Evolutionary conservation across 2,797 vertebrate species (phyloP), one percentile per base, ranked within the genome.

Genomic region (Crocidura indochinensis): DNA sequence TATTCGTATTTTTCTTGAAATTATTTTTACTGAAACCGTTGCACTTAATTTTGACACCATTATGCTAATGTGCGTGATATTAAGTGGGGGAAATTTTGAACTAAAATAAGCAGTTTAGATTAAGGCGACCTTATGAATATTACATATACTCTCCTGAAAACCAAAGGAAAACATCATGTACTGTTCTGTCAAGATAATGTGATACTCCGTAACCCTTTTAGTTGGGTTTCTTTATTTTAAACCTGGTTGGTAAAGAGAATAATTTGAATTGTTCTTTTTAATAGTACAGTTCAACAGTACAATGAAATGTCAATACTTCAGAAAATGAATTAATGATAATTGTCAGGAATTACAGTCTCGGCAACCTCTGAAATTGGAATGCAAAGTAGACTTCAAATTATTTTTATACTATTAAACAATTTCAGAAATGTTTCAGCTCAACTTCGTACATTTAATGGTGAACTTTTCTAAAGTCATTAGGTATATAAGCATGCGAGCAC

Each of bases 221-320:
- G 76, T 17, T 88, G 84, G 96, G 91, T 69, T 68, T 91, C 65
- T 85, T 89, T 87, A 95, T 96, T 95, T 91, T 67, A 8, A 94
- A 95, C 84, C 68, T 67, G 1, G 82, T 94, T 65, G 62, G 60
- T 94, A 67, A 95, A 96, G 95, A 96, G 88, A 95, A 95, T 97
- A 96, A 97, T 97, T 96, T 84, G 90, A 92, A 94, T 69, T 95
- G 79, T 97, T 97, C 96, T 95, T 97, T 97, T 97, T 93, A 94
- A 93, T 85, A 97, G 93, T 87, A 87, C 8, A 20, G 64, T 95
- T 95, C 87, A 85, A 91, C 38, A 78, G 74, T 96, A 80, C 93
- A 96, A 89, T 15, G 14, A 95, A 95, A 92, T 93, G 94, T 80
- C 19, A 68, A 94, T 97, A 94, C 90, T 83, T 94, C 0, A 6